Evolutionary conservation across 1,140 invertebrate genomes (phyloP).

Genomic region (Panulirus ornatus): DNA sequence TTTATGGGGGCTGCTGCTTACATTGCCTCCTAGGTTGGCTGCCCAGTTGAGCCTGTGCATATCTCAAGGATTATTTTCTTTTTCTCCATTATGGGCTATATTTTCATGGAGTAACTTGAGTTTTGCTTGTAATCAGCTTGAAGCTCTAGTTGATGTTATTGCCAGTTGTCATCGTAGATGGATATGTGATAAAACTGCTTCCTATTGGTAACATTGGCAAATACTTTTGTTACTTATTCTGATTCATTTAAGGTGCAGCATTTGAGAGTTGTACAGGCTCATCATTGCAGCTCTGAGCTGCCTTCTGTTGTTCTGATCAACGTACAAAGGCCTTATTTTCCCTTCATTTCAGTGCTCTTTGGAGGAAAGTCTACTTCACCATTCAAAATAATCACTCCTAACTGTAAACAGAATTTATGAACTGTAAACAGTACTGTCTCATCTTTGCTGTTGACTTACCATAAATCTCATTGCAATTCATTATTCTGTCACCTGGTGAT

Average conservation of each 20-base stretch:
- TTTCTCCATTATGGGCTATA: not conserved
- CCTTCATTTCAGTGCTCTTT: constrained; percentile 44
- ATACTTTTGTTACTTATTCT: not conserved
- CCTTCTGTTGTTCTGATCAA: constrained; percentile 49
- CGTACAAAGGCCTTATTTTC: constrained; percentile 62
- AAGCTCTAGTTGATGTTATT: constrained; percentile 7
- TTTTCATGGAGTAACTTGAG: not conserved
- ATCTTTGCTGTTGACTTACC: constrained; percentile 42
- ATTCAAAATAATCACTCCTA: constrained; percentile 40
- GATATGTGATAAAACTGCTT: not conserved
- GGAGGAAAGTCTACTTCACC: constrained; percentile 53
- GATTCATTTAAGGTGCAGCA: constrained; percentile 28
- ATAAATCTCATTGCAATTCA: constrained; percentile 25
- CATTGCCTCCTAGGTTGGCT: constrained; percentile 34
- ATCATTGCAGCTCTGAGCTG: constrained; percentile 46
- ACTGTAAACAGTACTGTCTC: constrained; percentile 52
- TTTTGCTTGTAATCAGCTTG: not conserved
- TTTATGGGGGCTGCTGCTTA: constrained; percentile 53
- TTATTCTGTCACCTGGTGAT: constrained; percentile 41
- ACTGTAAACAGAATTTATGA: constrained; percentile 32
- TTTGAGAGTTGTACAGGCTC: constrained; percentile 40
- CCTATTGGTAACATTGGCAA: not conserved
- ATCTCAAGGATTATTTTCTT: constrained; percentile 17
- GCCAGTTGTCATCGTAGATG: not conserved
- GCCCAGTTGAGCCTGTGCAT: constrained; percentile 50